Percentiles rank a stretch among this genome's conserved stretches.
Evolutionary conservation across 2,888 invertebrate species (phyloP).

Genomic region (Mesoligia furuncula): DNA sequence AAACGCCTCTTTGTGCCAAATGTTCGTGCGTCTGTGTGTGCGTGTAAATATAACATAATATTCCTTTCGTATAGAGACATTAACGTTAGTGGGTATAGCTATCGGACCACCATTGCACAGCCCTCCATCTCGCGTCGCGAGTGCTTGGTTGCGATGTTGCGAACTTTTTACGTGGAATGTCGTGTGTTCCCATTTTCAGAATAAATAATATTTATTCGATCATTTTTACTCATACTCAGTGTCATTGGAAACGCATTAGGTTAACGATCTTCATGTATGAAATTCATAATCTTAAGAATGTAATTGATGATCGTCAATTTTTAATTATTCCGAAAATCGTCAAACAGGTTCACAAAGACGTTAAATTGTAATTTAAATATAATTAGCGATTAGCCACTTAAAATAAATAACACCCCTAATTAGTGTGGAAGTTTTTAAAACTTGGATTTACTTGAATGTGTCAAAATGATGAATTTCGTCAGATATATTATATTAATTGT

Average conservation of each 20-base stretch:
- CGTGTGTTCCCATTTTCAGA: constrained; percentile 62
- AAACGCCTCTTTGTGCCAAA: constrained; percentile 89
- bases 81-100: constrained; percentile 74
- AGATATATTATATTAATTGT: constrained; percentile 74
- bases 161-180: constrained; percentile 47
- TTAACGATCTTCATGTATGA: constrained; percentile 65
- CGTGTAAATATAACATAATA: constrained; percentile 81
- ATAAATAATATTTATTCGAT: constrained; percentile 69
- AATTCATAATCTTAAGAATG: constrained; percentile 68
- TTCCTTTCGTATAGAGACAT: constrained; percentile 74
- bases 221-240: constrained; percentile 64
- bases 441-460: constrained; percentile 74
- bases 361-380: constrained; percentile 73
- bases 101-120: constrained; percentile 45
- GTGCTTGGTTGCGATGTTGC: constrained; percentile 49
- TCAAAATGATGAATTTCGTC: constrained; percentile 76
- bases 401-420: constrained; percentile 70
- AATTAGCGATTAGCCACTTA: constrained; percentile 74
- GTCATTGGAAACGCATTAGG: constrained; percentile 66
- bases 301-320: constrained; percentile 77
- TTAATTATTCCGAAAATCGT: constrained; percentile 73
- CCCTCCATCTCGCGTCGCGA: constrained; percentile 23
- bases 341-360: constrained; percentile 71
- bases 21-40: constrained; percentile 80
- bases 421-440: constrained; percentile 71